Evolutionary conservation across 2,113 vertebrate species (phyloP), one percentile per base, ranked within the genome.

Genomic region (Brachypteracias leptosomus): DNA sequence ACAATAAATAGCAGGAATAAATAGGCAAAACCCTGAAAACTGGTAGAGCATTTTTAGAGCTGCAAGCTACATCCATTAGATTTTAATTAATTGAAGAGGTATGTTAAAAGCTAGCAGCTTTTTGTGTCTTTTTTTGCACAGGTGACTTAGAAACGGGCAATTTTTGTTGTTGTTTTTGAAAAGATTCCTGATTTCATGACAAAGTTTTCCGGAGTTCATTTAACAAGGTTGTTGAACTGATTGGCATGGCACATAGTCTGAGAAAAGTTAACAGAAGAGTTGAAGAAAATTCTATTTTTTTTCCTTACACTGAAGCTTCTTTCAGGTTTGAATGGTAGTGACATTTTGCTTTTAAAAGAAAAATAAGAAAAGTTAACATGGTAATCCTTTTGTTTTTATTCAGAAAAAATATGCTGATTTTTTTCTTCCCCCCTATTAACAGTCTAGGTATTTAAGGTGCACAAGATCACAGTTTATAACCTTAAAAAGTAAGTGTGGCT

Each of bases 81-180:
- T 78, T 83, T 95, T 93, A 78, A 96, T 90, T 92, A 87, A 90
- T 20, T 79, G 57, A 95, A 96, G 66, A 91, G 61, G 36, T 92
- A 38, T 79, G 36, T 96, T 78, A 93, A 77, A 55, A 88, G 31
- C 26, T 51, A 90, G 80, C 89, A 44, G 61, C 1, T 86, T 96
- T 89, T 93, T 90, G n/a, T 58, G 18, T 18, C 40, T 67, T 94
- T 90, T 68, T 88, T 70, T 22, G 10, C 57, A 85, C 55, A 44
- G 24, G 66, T 40, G 26, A 17, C 52, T 61, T 88, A 67, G 35
- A 72, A 62, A 91, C 22, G 44, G 65, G 21, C 4, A 74, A 31
- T 81, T 57, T 94, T 95, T 94, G 74, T 59, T 19, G n/a, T n/a
- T 31, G 14, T 26, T 65, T 82, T 61, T 75, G 14, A 51, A 90